Percentiles rank a stretch among this genome's conserved stretches.
These are phyloP conservation scores for Puma concolor DNA, from an alignment of 2,113 vertebrate genomes.

Conservation along the genomic window DNA sequence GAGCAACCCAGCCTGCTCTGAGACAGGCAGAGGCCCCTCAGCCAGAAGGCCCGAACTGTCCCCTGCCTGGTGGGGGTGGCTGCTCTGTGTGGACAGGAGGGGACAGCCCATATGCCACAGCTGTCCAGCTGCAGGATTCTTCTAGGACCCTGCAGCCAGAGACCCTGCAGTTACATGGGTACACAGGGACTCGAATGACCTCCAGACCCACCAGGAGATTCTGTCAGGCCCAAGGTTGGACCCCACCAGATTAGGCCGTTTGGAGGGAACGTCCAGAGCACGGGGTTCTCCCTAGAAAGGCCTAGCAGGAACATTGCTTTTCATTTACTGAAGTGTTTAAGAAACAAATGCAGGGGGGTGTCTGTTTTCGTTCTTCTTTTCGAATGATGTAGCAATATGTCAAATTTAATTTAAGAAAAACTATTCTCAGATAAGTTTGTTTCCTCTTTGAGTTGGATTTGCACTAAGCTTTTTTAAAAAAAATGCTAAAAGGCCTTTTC, in stretches of 20 bases:
- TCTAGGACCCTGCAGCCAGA: neutral
- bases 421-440: neutral
- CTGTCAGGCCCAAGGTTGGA: neutral
- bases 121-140: neutral
- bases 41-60: accelerated
- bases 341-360: neutral
- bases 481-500: neutral
- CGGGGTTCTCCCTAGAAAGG: neutral
- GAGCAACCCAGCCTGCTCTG: neutral
- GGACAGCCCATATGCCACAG: neutral
- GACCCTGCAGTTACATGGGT: no score
- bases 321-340: neutral
- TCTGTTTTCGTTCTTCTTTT: neutral
- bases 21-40: neutral
- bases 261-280: neutral
- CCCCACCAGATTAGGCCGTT: neutral
- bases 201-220: neutral
- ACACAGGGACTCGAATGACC: neutral
- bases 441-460: neutral
- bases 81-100: neutral
- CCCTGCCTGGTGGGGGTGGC: neutral
- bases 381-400: neutral
- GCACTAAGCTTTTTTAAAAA: neutral
- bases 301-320: neutral
- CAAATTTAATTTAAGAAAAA: neutral